A percentile compares a stretch with the other conserved stretches of the same genome.
These are phyloP conservation scores for Habrosyne pyritoides DNA, from an alignment of 2,888 invertebrate species.

Conservation along the genomic window DNA sequence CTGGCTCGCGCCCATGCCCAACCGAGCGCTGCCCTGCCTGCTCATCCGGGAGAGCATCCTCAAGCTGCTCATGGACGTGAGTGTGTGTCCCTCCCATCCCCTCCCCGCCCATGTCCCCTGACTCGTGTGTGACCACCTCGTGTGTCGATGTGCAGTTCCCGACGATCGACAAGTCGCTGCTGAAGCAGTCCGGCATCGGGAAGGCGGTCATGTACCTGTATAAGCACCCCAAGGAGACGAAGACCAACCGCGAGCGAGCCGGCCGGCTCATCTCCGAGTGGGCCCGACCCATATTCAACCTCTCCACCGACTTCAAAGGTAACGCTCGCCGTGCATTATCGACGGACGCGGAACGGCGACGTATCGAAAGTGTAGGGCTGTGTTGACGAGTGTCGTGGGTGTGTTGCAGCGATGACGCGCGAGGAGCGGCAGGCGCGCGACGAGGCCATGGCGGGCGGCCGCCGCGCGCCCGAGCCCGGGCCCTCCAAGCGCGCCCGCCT, in stretches of 20 bases:
- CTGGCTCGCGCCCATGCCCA: constrained; percentile 99
- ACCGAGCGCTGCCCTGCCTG: constrained; percentile 96
- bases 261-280: constrained; percentile 98
- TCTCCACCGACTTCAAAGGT: constrained; percentile 81
- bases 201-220: constrained; percentile 99
- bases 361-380: not conserved
- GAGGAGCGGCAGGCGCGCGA: constrained; percentile 97
- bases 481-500: constrained; percentile 34
- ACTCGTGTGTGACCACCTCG: not conserved
- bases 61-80: constrained; percentile 89
- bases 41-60: constrained; percentile 95
- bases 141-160: constrained; percentile 94
- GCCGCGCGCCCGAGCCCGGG: constrained; percentile 66
- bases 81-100: constrained; percentile 41
- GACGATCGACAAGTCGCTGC: constrained; percentile 91
- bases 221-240: constrained; percentile 98
- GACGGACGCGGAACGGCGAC: too few species aligned
- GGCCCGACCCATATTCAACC: constrained; percentile 98
- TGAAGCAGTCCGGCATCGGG: constrained; percentile 98
- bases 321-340: not conserved
- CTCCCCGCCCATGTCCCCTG: not conserved
- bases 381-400: constrained; percentile 1
- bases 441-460: constrained; percentile 67
- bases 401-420: constrained; percentile 88
- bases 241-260: constrained; percentile 94